These are phyloP conservation scores for Cinclus cinclus DNA, from an alignment of 2,113 vertebrate genomes.

Conservation along the genomic window DNA sequence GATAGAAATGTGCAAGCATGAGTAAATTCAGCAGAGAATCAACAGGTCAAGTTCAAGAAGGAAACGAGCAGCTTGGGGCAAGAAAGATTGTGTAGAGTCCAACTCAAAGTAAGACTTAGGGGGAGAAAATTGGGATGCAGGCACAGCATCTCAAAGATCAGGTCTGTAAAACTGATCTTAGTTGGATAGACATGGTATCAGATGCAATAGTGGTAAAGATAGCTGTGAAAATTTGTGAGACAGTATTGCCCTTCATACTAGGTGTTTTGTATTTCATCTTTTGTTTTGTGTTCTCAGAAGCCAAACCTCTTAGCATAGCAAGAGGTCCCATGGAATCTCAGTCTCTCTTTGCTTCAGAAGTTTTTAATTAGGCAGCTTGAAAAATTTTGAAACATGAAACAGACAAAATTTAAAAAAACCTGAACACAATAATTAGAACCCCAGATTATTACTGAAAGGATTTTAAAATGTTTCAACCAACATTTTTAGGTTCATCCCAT, in stretches of 20 bases:
- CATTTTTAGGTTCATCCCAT: not conserved
- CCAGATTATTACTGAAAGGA: not conserved
- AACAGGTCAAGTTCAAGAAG: not conserved
- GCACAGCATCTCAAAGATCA: not conserved
- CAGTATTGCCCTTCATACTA: not conserved
- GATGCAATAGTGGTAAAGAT: not conserved
- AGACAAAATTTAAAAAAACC: not conserved
- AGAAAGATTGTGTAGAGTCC: not conserved
- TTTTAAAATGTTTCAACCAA: not conserved
- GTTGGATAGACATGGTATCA: not conserved
- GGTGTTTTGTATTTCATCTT: not conserved
- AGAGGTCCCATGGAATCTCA: not conserved
- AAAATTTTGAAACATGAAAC: not conserved
- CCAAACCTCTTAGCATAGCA: not conserved
- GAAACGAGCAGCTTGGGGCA: not conserved
- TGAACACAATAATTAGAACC: not conserved
- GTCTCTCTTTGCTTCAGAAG: not conserved
- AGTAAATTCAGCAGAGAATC: not conserved
- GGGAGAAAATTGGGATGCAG: not conserved
- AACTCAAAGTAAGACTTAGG: not conserved
- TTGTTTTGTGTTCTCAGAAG: not conserved
- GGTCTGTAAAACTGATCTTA: not conserved
- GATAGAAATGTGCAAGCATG: not conserved
- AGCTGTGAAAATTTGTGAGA: not conserved
- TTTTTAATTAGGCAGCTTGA: not conserved